A percentile compares a stretch with the other conserved stretches of the same genome.
Evolutionary conservation across 2,797 vertebrate species (phyloP).

Genomic region (Mustela erminea): DNA sequence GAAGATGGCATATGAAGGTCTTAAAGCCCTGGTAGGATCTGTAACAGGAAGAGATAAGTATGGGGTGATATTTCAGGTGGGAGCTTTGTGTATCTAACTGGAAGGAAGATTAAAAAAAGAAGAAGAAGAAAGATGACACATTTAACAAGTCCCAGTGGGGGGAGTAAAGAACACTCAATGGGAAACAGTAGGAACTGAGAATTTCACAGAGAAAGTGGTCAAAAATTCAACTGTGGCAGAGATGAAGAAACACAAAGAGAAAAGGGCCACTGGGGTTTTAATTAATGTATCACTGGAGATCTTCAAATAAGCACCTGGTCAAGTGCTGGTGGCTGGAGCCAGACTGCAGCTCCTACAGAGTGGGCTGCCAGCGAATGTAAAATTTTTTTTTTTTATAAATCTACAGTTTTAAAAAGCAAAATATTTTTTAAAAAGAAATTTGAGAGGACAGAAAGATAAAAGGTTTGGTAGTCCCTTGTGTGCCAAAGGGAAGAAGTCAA

Average conservation of each 20-base stretch:
- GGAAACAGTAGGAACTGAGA: not conserved
- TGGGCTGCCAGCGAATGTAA: not conserved
- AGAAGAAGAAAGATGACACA: not conserved
- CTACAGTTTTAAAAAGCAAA: not conserved
- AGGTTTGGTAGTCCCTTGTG: not conserved
- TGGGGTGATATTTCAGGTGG: not conserved
- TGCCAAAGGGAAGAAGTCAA: not conserved
- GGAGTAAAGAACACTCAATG: not conserved
- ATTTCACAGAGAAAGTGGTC: slow-evolving; percentile 38
- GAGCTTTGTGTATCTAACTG: not conserved
- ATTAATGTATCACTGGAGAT: not conserved
- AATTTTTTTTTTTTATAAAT: not conserved
- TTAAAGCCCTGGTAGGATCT: not conserved
- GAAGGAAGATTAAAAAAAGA: not conserved
- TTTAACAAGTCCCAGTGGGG: not conserved
- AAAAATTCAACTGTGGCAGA: slow-evolving; percentile 2
- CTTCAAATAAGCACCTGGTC: slow-evolving; percentile 28
- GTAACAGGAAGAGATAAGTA: not conserved
- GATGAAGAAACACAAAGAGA: not conserved
- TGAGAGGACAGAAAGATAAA: not conserved
- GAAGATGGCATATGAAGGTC: not conserved
- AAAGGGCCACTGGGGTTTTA: not conserved
- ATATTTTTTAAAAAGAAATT: slow-evolving; percentile 9
- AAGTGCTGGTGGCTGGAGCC: not conserved
- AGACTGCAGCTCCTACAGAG: not conserved